Percentiles rank a stretch among this genome's conserved stretches.
Conservation (phyloP, 2,797 vertebrate genomes). For the Peromyscus attwateri region DNA sequence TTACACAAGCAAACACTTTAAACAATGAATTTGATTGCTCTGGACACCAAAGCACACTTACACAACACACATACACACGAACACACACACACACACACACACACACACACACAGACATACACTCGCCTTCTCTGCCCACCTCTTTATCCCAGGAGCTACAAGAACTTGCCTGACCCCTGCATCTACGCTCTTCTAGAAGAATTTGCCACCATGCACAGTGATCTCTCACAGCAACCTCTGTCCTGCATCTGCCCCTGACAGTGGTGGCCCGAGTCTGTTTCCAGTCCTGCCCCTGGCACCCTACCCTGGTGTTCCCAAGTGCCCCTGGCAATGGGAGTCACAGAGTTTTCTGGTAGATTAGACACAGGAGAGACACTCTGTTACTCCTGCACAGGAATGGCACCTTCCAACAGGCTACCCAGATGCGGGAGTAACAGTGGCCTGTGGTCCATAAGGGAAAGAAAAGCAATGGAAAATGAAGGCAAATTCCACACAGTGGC, state of each 20-base stretch:
- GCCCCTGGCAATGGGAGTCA: background rate
- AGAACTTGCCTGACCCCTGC: background rate
- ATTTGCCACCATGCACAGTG: background rate
- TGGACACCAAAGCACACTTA: slow-evolving; percentile 51
- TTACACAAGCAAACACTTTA: slow-evolving; percentile 71
- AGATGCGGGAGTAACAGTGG: background rate
- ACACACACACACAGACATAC: background rate
- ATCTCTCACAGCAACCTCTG: background rate
- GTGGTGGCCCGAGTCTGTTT: background rate
- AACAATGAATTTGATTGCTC: slow-evolving; percentile 76
- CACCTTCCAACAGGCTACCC: background rate
- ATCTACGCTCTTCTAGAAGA: background rate
- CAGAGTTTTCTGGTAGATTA: background rate
- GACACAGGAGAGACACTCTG: background rate
- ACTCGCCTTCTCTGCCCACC: background rate
- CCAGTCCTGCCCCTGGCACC: background rate
- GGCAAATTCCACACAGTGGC: too few relatives aligned
- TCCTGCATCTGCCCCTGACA: background rate
- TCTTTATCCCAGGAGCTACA: background rate
- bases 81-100: too few relatives aligned
- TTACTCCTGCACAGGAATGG: fast-evolving
- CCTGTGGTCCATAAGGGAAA: background rate
- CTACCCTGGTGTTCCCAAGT: background rate
- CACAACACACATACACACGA: background rate
- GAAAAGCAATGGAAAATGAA: background rate